phyloP scores from a whole-genome alignment of 1,140 invertebrate species.

The silkworm (Bombyx mori) region ASM3026992v2 NC_085118.1:809501-810000 shows the following conservation, averaged over 20 bases:
- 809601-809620: slow-evolving; percentile 20
- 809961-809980: no score
- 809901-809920: neutral
- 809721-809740: slow-evolving; percentile 47
- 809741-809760: slow-evolving; percentile 61
- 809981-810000: no score
- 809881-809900: neutral
- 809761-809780: slow-evolving; percentile 26
- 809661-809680: no score
- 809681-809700: slow-evolving; percentile 2
- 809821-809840: slow-evolving; percentile 20
- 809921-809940: neutral
- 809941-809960: neutral
- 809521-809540: slow-evolving; percentile 4
- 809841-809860: slow-evolving; percentile 11
- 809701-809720: slow-evolving; percentile 20
- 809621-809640: slow-evolving; percentile 8
- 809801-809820: slow-evolving; percentile 1
- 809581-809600: slow-evolving; percentile 48
- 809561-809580: slow-evolving; percentile 53
- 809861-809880: neutral
- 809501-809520: no score
- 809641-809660: slow-evolving; percentile 3
- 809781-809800: neutral
- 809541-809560: slow-evolving; percentile 28